These are phyloP conservation scores for Pterostichus madidus DNA, from an alignment of 2,888 invertebrate genomes.

Conservation along the genomic window DNA sequence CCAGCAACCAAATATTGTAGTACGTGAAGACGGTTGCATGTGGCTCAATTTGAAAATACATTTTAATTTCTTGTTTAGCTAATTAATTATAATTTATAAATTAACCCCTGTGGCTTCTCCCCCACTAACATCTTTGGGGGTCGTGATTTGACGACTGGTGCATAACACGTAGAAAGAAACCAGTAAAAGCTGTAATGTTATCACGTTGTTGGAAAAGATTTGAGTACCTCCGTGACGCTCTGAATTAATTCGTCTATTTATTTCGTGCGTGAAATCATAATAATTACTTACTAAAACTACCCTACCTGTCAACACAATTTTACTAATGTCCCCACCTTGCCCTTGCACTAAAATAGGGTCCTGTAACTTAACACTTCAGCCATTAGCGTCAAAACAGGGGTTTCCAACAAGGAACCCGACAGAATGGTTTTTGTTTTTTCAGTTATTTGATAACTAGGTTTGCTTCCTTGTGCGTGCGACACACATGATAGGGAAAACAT, in stretches of 20 bases:
- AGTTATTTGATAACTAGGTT: slow-evolving; percentile 42
- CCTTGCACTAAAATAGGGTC: slow-evolving; percentile 8
- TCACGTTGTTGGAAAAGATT: background rate
- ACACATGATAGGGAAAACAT: slow-evolving; percentile 3
- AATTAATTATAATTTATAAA: too few species aligned
- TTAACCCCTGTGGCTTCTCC: too few species aligned
- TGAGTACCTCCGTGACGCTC: background rate
- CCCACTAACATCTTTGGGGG: too few species aligned
- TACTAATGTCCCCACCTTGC: slow-evolving; percentile 16
- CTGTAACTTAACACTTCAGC: slow-evolving; percentile 41
- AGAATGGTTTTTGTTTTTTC: slow-evolving; percentile 33
- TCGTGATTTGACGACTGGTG: too few species aligned
- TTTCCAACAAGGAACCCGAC: background rate
- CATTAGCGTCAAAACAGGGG: slow-evolving; percentile 21
- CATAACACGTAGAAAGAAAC: too few species aligned
- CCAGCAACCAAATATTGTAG: too few species aligned
- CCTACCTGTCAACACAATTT: slow-evolving; percentile 54
- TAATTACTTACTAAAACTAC: slow-evolving; percentile 52
- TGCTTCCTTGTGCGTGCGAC: background rate
- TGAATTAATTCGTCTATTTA: background rate
- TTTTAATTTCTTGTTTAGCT: too few species aligned
- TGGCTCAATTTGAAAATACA: too few species aligned
- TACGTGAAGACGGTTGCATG: too few species aligned
- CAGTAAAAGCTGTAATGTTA: too few species aligned
- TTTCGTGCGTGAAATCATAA: slow-evolving; percentile 58